phyloP scores from a whole-genome alignment of 2,113 vertebrate species.

The Eudyptes chrysolophus region DNA sequence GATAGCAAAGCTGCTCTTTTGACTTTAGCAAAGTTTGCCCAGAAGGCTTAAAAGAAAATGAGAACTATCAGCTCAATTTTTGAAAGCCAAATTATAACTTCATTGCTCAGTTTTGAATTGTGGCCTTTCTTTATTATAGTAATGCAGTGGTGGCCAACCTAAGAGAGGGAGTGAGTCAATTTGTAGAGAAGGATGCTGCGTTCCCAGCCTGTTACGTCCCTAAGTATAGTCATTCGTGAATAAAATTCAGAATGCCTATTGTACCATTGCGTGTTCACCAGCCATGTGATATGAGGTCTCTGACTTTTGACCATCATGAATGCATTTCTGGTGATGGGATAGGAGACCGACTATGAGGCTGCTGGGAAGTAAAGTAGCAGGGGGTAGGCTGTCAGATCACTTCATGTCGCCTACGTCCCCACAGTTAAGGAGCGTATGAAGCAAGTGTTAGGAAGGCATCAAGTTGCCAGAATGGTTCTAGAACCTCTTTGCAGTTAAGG shows the following conservation, averaged over 20 bases:
- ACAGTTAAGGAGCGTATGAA: background rate
- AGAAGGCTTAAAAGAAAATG: background rate
- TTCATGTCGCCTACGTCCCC: background rate
- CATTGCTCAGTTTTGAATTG: background rate
- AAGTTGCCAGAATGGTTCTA: background rate
- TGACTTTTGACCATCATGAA: background rate
- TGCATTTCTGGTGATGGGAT: background rate
- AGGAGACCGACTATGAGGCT: background rate
- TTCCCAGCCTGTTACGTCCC: background rate
- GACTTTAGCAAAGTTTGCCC: background rate
- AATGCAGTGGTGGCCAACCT: background rate
- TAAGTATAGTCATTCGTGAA: background rate
- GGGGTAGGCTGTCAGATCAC: background rate
- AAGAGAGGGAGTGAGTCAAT: background rate
- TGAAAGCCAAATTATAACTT: background rate
- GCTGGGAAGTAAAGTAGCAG: background rate
- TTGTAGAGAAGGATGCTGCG: background rate
- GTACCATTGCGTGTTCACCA: background rate
- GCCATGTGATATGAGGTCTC: background rate
- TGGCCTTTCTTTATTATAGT: background rate
- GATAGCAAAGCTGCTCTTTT: background rate
- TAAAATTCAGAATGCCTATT: background rate
- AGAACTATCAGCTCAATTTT: background rate
- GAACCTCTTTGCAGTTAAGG: background rate
- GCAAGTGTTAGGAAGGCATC: background rate